Evolutionary conservation across 2,797 vertebrate species (phyloP).

Genomic region (Artibeus lituratus): DNA sequence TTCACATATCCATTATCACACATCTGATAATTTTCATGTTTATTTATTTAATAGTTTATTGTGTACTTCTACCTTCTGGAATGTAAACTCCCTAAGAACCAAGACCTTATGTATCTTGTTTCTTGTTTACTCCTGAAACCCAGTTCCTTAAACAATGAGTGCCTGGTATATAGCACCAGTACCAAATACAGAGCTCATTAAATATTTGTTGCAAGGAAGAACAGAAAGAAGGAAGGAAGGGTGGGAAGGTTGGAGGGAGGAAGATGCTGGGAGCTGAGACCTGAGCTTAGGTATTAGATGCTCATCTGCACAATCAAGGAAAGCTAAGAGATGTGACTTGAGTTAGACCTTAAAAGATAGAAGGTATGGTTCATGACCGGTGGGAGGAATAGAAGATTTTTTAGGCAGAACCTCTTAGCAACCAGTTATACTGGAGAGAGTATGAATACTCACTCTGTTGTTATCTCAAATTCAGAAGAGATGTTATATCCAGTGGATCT

Average conservation of each 20-base stretch:
- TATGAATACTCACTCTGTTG: no score
- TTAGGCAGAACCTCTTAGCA: constrained; percentile 8
- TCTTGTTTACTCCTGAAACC: not conserved
- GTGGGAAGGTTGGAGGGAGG: rapidly evolving
- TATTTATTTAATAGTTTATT: not conserved
- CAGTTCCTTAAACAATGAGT: not conserved
- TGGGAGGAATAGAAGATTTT: not conserved
- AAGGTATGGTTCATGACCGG: not conserved
- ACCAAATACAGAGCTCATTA: not conserved
- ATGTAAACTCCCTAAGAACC: not conserved
- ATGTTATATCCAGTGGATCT: no score
- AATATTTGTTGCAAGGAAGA: not conserved
- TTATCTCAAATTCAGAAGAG: not conserved
- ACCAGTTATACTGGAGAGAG: not conserved
- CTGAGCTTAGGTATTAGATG: not conserved
- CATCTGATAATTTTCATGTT: not conserved
- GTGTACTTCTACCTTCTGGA: not conserved
- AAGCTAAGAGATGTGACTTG: not conserved
- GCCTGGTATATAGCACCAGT: not conserved
- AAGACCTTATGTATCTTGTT: not conserved
- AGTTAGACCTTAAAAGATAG: not conserved
- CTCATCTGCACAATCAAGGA: not conserved
- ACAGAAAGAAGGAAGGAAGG: not conserved
- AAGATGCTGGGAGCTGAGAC: not conserved
- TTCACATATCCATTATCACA: not conserved